Percentiles rank a stretch among this genome's conserved stretches.
phyloP scores from a whole-genome alignment of 2,888 invertebrate genomes.

The Charanyca ferruginea region DNA sequence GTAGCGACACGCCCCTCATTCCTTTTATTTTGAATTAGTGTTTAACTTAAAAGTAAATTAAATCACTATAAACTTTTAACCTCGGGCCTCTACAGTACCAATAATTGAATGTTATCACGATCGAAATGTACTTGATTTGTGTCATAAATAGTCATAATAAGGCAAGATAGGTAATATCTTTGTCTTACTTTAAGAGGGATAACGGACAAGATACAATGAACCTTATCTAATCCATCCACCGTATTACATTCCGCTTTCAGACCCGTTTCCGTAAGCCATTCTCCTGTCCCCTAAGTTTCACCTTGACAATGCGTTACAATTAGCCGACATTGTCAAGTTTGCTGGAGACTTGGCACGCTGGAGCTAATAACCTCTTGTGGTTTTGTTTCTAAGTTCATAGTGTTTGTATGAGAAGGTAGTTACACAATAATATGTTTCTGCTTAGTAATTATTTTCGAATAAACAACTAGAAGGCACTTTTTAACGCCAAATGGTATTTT shows the following conservation, averaged over 20 bases:
- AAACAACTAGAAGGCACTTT: too few relatives aligned
- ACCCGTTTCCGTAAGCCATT: neutral
- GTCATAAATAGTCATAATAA: too few relatives aligned
- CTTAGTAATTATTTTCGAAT: too few relatives aligned
- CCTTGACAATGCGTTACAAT: conserved; percentile 43
- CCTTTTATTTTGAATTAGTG: too few relatives aligned
- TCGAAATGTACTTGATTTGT: too few relatives aligned
- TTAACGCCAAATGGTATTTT: too few relatives aligned
- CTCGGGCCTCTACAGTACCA: too few relatives aligned
- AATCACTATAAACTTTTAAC: too few relatives aligned
- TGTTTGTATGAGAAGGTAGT: neutral
- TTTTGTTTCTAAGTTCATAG: conserved; percentile 2
- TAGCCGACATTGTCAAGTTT: conserved; percentile 41
- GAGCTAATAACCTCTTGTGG: conserved; percentile 34
- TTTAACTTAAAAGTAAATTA: too few relatives aligned
- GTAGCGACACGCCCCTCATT: too few relatives aligned
- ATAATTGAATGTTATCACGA: too few relatives aligned
- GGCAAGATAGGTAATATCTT: neutral
- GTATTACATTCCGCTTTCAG: conserved; percentile 27
- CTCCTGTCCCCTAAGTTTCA: conserved; percentile 16
- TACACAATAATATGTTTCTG: too few relatives aligned
- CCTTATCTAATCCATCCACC: conserved; percentile 28
- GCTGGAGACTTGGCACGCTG: conserved; percentile 11
- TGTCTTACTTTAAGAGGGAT: conserved; percentile 6
- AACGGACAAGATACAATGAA: conserved; percentile 29